Evolutionary conservation across 2,113 vertebrate genomes (phyloP).

Genomic region (Engraulis encrasicolus): DNA sequence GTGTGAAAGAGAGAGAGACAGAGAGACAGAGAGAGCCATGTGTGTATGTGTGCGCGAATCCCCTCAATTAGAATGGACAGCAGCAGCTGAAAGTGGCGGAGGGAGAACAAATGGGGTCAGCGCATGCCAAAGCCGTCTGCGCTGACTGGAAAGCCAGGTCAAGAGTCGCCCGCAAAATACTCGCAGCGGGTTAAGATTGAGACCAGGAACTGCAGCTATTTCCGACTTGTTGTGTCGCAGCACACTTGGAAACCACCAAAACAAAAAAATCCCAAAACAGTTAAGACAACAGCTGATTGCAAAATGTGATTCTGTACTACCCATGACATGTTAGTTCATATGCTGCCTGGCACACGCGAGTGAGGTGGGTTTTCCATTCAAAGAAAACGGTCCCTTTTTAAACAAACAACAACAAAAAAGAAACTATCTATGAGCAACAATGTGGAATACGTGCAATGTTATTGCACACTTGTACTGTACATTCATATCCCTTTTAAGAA

Average conservation of each 20-base stretch:
- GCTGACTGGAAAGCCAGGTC: slow-evolving; percentile 65
- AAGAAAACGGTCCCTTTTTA: background rate
- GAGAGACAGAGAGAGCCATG: background rate
- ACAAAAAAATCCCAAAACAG: slow-evolving; percentile 1
- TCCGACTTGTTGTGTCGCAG: slow-evolving; percentile 42
- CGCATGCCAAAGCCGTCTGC: slow-evolving; percentile 61
- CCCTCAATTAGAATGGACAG: slow-evolving; percentile 57
- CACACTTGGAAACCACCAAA: background rate
- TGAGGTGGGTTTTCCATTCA: background rate
- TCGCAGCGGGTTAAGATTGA: slow-evolving; percentile 45
- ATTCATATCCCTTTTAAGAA: slow-evolving; percentile 8
- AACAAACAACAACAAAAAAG: no score
- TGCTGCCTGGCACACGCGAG: background rate
- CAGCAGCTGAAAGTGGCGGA: slow-evolving; percentile 63
- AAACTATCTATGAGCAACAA: background rate
- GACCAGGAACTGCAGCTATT: slow-evolving; percentile 48
- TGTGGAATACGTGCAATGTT: background rate
- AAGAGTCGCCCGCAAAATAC: slow-evolving; percentile 55
- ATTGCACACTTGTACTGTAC: slow-evolving; percentile 15
- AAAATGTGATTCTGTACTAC: background rate
- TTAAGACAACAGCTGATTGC: background rate
- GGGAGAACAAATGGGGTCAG: slow-evolving; percentile 64
- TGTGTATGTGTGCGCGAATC: slow-evolving; percentile 18
- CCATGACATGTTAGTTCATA: background rate
- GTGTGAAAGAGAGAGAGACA: no score